These are phyloP conservation scores for Paradoxurus hermaphroditus DNA, from an alignment of 2,113 vertebrate species.

Conservation along the genomic window DNA sequence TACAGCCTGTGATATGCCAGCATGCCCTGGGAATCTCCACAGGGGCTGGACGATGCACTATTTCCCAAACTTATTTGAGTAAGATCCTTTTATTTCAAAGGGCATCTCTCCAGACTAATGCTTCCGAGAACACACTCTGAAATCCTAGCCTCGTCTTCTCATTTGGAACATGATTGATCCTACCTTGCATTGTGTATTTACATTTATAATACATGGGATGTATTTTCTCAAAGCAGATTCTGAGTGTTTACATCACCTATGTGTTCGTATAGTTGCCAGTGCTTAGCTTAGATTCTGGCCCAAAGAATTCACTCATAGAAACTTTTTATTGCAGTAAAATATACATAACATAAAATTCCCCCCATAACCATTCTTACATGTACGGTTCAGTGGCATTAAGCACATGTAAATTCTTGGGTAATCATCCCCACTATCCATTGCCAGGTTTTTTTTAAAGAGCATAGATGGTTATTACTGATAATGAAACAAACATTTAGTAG, in stretches of 20 bases:
- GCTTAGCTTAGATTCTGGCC: neutral
- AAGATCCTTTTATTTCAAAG: constrained; percentile 37
- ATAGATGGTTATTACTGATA: neutral
- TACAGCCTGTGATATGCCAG: neutral
- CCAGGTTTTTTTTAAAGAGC: neutral
- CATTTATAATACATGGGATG: neutral
- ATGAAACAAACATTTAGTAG: neutral
- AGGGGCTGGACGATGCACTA: neutral
- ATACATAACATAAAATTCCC: neutral
- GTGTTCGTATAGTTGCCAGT: neutral
- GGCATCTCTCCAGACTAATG: neutral
- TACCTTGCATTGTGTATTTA: neutral
- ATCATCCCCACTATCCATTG: neutral
- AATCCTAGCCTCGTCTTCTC: neutral
- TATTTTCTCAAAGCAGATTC: neutral
- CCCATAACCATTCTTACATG: neutral
- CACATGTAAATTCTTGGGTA: neutral
- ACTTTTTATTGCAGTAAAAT: neutral
- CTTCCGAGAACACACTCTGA: neutral
- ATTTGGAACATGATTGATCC: neutral
- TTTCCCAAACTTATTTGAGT: neutral
- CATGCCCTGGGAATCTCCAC: neutral
- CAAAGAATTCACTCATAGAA: neutral
- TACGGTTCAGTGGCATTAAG: neutral
- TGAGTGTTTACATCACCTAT: neutral